Conservation (phyloP, 2,113 vertebrate genomes). For the Pelecanus crispus region DNA sequence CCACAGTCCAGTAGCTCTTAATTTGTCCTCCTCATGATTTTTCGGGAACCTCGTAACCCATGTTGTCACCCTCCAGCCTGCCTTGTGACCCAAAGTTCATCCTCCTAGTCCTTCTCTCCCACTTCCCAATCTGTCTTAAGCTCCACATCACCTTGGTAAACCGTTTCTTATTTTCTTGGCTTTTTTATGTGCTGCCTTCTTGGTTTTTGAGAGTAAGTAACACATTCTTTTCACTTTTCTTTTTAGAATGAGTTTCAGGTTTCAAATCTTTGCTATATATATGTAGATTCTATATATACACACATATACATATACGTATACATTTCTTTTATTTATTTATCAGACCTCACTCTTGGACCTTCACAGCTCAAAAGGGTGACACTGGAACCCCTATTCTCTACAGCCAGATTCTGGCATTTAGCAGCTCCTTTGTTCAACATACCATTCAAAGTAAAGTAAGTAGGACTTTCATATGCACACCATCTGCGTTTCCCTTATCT, state of each 20-base stretch:
- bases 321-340: background rate
- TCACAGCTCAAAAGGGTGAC: background rate
- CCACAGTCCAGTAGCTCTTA: background rate
- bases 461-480: background rate
- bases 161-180: background rate
- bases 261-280: background rate
- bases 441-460: background rate
- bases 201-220: background rate
- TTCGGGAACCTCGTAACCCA: background rate
- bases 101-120: background rate
- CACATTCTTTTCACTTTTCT: background rate
- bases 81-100: background rate
- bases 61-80: background rate
- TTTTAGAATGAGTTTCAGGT: background rate
- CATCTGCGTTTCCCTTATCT: background rate
- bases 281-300: too few species aligned
- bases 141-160: background rate
- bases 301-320: background rate
- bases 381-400: background rate
- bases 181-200: background rate
- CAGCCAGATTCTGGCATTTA: background rate
- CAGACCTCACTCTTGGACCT: background rate
- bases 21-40: background rate
- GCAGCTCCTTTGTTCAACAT: background rate
- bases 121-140: background rate